Base-by-base conservation (phyloP, 1,140 invertebrate species). In the Euura lappo region DNA sequence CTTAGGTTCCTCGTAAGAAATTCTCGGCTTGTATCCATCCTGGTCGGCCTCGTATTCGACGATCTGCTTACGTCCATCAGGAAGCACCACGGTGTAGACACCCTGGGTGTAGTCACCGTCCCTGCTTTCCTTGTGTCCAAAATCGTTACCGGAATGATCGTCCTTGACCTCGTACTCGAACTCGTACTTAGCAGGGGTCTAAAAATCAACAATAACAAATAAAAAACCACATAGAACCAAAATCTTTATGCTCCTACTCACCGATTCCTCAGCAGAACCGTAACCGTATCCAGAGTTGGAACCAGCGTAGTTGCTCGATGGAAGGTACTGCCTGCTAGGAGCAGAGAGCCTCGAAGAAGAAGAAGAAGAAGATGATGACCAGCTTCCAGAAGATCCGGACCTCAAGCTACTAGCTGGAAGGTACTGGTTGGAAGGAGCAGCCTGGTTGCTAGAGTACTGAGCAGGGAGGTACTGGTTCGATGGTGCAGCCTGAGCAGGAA, bases 31-130 rank as follows among this genome's bases (percentile, higher is more conserved):
- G 87, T 93, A 96, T 42, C 94, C 94, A 67, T 92, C 89, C 76
- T 91, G 89, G 76, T 95, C 93, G 8, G 93, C 94, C 79, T 92
- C 91, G 83, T 96, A 96, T 76, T 93, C 91, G 0, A 96, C 94
- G 70, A 92, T 90, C 87, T 94, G 93, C 79, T 92, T 92, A 75
- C 93, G 92, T 71, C 94, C 93, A 85, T 95, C 93, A 75, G 93
- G 93, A 68, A 94, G 85, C 3, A 94, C 86, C 0, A 94, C 93
- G 79, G 91, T 93, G 84, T 94, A 94, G 70, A 91, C 87, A 68
- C 93, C 94, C 70, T 91, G 88, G 66, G 92, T 91, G 13, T 89
- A 87, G 78, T 92, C 91, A 46, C 92, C 93, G 78, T 92, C 89
- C 46, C 93, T 89, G 1, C 90, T 88, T 81, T 94, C 93, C 81